Evolutionary conservation across 2,888 invertebrate genomes (phyloP).

Genomic region (Lycia hirtaria): DNA sequence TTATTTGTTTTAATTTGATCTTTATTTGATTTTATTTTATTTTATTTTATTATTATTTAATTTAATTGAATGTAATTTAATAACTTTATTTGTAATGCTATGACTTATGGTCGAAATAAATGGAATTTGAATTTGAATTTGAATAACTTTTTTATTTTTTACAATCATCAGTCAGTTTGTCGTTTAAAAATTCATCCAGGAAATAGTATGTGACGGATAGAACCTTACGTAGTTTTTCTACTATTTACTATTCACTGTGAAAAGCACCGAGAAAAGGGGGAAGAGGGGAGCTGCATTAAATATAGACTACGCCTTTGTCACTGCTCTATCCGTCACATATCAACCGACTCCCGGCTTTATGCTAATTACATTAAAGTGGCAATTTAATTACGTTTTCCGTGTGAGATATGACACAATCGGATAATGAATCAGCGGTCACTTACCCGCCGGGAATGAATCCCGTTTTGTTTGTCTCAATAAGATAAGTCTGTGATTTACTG

Average conservation of each 20-base stretch:
- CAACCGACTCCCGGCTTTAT: constrained; percentile 37
- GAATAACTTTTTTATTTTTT: no score
- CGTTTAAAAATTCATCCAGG: neutral
- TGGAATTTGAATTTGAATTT: no score
- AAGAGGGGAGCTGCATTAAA: constrained; percentile 32
- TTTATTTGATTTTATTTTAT: no score
- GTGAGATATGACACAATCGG: constrained; percentile 17
- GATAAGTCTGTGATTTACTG: constrained; percentile 38
- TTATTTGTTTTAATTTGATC: no score
- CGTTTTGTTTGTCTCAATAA: constrained; percentile 42
- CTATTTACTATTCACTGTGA: constrained; percentile 11
- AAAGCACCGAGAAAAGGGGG: constrained; percentile 15
- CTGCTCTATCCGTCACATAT: constrained; percentile 31
- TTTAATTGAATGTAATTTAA: no score
- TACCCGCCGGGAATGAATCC: constrained; percentile 68
- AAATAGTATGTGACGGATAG: neutral
- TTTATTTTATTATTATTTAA: no score
- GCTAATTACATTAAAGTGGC: constrained; percentile 39
- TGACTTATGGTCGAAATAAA: no score
- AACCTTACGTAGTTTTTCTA: neutral
- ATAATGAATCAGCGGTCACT: constrained; percentile 72
- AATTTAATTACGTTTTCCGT: constrained; percentile 22
- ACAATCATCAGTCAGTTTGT: no score
- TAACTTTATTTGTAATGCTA: no score
- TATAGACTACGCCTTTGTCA: constrained; percentile 36